Base-by-base conservation (phyloP, 2,113 vertebrate genomes). In the Oceanodroma tethys region DNA sequence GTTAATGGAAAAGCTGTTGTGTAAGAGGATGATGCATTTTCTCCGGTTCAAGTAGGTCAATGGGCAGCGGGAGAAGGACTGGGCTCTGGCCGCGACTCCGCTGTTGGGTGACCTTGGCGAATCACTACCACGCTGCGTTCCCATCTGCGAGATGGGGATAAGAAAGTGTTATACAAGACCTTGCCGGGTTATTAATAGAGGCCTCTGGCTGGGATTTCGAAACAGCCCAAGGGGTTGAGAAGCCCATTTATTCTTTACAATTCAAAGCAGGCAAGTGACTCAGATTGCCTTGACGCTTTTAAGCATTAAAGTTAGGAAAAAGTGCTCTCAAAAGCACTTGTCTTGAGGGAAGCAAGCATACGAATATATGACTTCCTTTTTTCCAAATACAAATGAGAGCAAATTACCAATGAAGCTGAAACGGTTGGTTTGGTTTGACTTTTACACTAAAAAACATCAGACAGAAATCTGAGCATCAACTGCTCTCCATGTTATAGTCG, bases 201-300 rank as follows among this genome's bases (percentile, higher is more conserved):
- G 63, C 76, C 83, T 84, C 93, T 95, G 78, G 91, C 84, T 91
- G 86, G 63, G 91, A 68, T 81, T 94, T 67, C 3, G 19, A 78
- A 93, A 67, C 60, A 87, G 94, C 91, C 73, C 60, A 94, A 84
- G 70, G 95, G 81, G 62, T n/a, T 79, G 66, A 94, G 93, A 85
- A 95, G 62, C 80, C 71, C 88, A 91, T 95, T 96, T 94, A 95
- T 94, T 81, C 93, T 62, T 73, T 55, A 18, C 53, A 62, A 56
- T 42, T 86, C 75, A 95, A 86, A 94, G 91, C 82, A 72, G 74
- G 71, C 70, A 29, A 95, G 83, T 45, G 83, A 86, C 86, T 96
- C 80, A 67, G 67, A 94, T 86, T 95, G 95, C 86, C 88, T 88
- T 63, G 86, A 93, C 45, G 23, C 75, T 88, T 88, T 15, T 50